Base-by-base conservation (phyloP, 2,113 vertebrate species). In the Speoplatyrhinus poulsoni region DNA sequence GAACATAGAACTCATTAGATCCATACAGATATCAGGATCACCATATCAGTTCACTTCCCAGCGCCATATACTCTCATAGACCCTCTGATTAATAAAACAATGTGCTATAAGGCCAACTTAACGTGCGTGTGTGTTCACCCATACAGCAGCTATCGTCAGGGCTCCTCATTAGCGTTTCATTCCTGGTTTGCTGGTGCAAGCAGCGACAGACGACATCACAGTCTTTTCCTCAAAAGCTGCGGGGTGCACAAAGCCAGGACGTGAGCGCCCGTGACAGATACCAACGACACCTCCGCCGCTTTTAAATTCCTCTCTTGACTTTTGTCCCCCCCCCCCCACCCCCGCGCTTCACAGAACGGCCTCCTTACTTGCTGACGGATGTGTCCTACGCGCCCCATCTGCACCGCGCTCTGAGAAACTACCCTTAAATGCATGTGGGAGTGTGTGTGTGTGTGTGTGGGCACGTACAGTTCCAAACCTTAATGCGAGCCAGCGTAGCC, bases 401-500 rank as follows among this genome's bases (percentile, higher is more conserved):
- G 75, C 82, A 89, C 76, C 84, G 56, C 70, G 84, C 48, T 46
- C 81, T 82, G 82, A 89, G 86, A 89, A 90, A 88, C 86, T 81
- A 77, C 85, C 79, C 85, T 79, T 88, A 87, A 87, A 88, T 86
- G 9, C 9, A 5, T 52, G 19, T 36, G 12, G n/a, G 17, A 49
- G 61, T 48, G 33, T 12, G 58, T 13, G 49, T 16, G 63, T 36
- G 50, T 54, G 52, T 46, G 53, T 12, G 65, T 67, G 65, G 48
- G 46, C 13, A 36, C 9, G 36, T n/a, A 15, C 4, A 71, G 81
- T 64, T 73, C 68, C 47, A 72, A 2, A 75, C 81, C 85, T 87
- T 91, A 91, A 92, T 91, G 87, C 86, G 87, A 90, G 90, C 86
- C 85, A 90, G 90, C 87, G 87, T 85, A 89, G 88, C 85, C 89